Evolutionary conservation across 1,140 invertebrate species (phyloP), one percentile per base, ranked within the genome.

Genomic region (Hydropsyche tenuis): DNA sequence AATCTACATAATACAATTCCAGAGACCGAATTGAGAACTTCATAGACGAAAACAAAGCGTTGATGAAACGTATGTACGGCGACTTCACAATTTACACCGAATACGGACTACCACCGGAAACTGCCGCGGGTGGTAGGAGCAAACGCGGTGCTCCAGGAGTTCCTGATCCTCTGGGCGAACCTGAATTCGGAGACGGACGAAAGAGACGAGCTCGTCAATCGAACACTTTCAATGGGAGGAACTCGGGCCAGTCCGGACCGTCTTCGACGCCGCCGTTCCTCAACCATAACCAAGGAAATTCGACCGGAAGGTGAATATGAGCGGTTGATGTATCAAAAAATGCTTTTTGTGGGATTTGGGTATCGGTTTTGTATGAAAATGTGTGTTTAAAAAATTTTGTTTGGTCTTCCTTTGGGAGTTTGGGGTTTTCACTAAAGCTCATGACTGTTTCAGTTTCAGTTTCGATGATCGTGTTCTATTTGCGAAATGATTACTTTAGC

Each of bases 11-110:
- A 56, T 56, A 4, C 51, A 18, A 22, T 90, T 89, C 46, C 85
- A 96, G 94, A 82, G 93, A 95, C 51, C 89, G 91, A 78, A 96
- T 96, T 81, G 94, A 96, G 80, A 86, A 87, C 73, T 96, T 96
- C 82, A 96, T 96, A 79, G 94, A 96, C 78, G 94, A 96, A 79
- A 96, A 96, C 82, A 96, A 96, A 84, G 94, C 95, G 9, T 80
- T 96, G 75, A 96, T 96, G 88, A 92, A 93, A 79, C 86, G 95
- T 69, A 96, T 96, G 95, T 96, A 96, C 78, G 94, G 94, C 1
- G 92, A 94, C 74, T 95, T 96, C 79, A 88, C 90, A 75, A 89
- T 90, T 85, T 82, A 82, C 46, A 83, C 86, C 69, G 86, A 86
- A 66, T 86, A 87, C 46, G 87, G 85, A 11, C 83, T 85, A 6